Evolutionary conservation across 2,888 invertebrate genomes (phyloP), one percentile per base, ranked within the genome.

Genomic region (Dendrolimus houi): DNA sequence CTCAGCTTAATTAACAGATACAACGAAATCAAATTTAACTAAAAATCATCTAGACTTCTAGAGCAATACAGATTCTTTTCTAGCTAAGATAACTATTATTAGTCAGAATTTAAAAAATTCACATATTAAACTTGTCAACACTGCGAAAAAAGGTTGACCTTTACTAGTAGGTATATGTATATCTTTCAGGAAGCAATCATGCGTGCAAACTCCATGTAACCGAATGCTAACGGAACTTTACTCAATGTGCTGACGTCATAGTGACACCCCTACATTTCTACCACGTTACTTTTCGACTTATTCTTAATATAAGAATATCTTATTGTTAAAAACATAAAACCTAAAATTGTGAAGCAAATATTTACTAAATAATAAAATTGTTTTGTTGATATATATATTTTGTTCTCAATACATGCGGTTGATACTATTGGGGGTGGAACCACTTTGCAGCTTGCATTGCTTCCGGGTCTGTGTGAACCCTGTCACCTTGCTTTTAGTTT

Each of bases 391-490:
- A 58, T 14, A 57, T 60, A 60, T 29, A 60, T 63, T 64, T 62
- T 64, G 62, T 60, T 63, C 60, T 57, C 61, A 64, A 63, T 65
- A 66, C 60, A 64, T 60, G 47, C 47, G 55, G 59, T 65, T 62
- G 59, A 60, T 60, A 57, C 55, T 56, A 52, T 58, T 60, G 63
- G 67, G 72, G 74, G 70, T 60, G 73, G 67, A 75, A 74, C 70
- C 73, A 78, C 77, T 75, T 78, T 79, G 86, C 88, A 88, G 86
- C 87, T 87, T 87, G 85, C 75, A 52, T 62, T 62, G 71, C 73
- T 83, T 87, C 86, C 87, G 85, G 81, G 69, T 68, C 74, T 79
- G 77, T 85, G 84, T 83, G 85, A 83, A 83, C 68, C 61, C 63
- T 79, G 82, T 79, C 85, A 85, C 86, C 84, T 86, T 84, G 81